Evolutionary conservation across 2,888 invertebrate species (phyloP).

Genomic region (Eilema sororculum): DNA sequence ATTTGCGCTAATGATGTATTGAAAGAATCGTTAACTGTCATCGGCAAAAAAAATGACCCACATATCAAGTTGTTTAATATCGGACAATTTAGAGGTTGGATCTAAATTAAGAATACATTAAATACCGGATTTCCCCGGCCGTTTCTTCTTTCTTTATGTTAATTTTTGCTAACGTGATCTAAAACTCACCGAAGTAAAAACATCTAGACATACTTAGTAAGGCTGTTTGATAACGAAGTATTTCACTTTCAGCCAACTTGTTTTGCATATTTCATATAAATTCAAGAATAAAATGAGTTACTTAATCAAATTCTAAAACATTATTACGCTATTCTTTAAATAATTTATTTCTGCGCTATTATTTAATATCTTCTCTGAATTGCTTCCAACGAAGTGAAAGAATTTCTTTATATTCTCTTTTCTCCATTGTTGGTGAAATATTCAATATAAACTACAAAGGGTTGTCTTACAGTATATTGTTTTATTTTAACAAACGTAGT

Average conservation of each 20-base stretch:
- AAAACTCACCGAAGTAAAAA: not conserved
- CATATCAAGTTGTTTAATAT: not conserved
- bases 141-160: not conserved
- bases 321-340: not conserved
- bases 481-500: constrained; percentile 31
- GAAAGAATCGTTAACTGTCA: not conserved
- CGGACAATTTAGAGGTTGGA: not conserved
- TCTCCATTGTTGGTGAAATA: not conserved
- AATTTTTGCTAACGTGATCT: constrained; percentile 3
- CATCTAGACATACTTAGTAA: not conserved
- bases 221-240: not conserved
- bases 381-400: not conserved
- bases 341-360: not conserved
- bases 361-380: not conserved
- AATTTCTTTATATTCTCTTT: not conserved
- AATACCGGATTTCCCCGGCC: not conserved
- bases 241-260: not conserved
- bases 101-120: not conserved
- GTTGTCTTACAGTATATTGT: constrained; percentile 20
- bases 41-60: not conserved
- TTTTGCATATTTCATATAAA: not conserved
- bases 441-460: constrained; percentile 10
- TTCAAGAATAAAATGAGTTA: not conserved
- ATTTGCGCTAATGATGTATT: not conserved
- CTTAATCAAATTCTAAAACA: not conserved